phyloP scores from a whole-genome alignment of 2,113 vertebrate species.

The Corythornis madagascariensis region DNA sequence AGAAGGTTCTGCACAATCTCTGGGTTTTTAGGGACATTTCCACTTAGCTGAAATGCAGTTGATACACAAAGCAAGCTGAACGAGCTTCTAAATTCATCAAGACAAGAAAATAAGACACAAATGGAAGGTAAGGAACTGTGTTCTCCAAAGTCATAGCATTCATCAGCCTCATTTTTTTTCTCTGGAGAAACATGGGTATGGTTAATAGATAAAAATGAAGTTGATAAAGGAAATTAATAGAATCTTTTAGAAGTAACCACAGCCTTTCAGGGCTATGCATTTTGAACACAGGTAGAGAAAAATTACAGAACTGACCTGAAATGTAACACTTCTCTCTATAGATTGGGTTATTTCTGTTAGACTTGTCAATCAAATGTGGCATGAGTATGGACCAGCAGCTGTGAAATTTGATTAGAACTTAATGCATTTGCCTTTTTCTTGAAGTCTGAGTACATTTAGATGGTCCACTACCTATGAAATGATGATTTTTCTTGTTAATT shows the following conservation, averaged over 20 bases:
- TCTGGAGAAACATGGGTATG: background rate
- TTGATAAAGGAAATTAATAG: slow-evolving; percentile 11
- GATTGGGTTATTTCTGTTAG: slow-evolving; percentile 62
- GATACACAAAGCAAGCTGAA: background rate
- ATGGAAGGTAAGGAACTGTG: background rate
- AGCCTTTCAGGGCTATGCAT: slow-evolving; percentile 2
- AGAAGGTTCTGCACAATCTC: background rate
- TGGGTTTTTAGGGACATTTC: background rate
- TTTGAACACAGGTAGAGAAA: slow-evolving; percentile 51
- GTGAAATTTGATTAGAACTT: slow-evolving; percentile 75
- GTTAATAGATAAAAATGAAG: slow-evolving; percentile 15
- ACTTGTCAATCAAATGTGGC: slow-evolving; percentile 64
- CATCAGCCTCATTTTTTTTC: background rate
- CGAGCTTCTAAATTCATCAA: background rate
- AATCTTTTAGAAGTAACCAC: background rate
- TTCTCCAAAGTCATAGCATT: background rate
- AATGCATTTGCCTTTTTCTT: slow-evolving; percentile 46
- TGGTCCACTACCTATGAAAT: slow-evolving; percentile 63
- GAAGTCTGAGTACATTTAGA: slow-evolving; percentile 55
- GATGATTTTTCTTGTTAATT: slow-evolving; percentile 71
- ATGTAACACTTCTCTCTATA: slow-evolving; percentile 52
- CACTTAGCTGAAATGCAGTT: background rate
- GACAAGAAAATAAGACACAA: background rate
- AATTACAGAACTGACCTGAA: slow-evolving; percentile 64
- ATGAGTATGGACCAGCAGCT: slow-evolving; percentile 64